These are phyloP conservation scores for Paragorgia papillata DNA, from an alignment of 92 coral and sea anemone species.

Conservation along the genomic window DNA sequence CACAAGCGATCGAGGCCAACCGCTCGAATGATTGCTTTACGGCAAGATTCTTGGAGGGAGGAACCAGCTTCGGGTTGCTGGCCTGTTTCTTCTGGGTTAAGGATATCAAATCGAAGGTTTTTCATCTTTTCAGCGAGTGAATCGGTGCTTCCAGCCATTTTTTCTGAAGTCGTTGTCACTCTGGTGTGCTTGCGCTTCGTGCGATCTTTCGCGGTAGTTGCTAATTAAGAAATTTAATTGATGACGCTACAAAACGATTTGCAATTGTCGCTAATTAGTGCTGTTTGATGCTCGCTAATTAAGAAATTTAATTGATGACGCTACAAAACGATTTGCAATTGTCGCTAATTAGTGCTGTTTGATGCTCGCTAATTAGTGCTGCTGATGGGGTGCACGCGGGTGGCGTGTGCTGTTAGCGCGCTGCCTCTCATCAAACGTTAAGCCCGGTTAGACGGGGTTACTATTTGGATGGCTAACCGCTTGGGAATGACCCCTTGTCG, in stretches of 20 bases:
- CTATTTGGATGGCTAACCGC: too few species aligned
- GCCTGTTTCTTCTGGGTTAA: slow-evolving; percentile 63
- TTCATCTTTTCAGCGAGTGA: slow-evolving; percentile 66
- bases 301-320: background rate
- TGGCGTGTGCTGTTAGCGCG: too few species aligned
- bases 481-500: too few species aligned
- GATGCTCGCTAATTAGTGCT: too few species aligned
- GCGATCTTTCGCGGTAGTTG: background rate
- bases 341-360: background rate
- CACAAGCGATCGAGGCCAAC: slow-evolving; percentile 85
- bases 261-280: background rate
- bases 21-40: slow-evolving; percentile 80
- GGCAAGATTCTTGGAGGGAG: slow-evolving; percentile 80
- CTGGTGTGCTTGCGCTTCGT: background rate
- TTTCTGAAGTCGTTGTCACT: slow-evolving; percentile 9
- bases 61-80: slow-evolving; percentile 52
- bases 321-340: background rate
- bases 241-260: background rate
- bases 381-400: too few species aligned
- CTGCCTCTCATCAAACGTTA: too few species aligned
- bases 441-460: too few species aligned
- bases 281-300: too few species aligned
- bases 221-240: background rate
- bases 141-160: slow-evolving; percentile 86
- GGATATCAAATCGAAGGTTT: slow-evolving; percentile 66